Evolutionary conservation across 2,888 invertebrate genomes (phyloP).

Genomic region (Tipula unca): DNA sequence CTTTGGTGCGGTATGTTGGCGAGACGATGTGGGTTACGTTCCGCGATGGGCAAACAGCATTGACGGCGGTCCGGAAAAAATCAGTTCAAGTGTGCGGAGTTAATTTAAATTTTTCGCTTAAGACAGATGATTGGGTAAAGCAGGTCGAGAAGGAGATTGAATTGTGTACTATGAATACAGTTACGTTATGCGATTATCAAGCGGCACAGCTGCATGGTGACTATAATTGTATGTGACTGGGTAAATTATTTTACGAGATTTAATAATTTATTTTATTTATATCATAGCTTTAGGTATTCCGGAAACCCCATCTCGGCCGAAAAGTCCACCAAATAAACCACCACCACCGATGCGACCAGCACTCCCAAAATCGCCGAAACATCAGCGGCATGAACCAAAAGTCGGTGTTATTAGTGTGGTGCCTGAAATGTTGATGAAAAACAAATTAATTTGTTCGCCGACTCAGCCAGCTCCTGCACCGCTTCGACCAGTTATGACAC

Average conservation of each 20-base stretch:
- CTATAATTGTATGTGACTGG: slow-evolving; percentile 37
- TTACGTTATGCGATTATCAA: slow-evolving; percentile 53
- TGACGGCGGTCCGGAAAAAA: slow-evolving; percentile 57
- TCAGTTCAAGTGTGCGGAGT: slow-evolving; percentile 55
- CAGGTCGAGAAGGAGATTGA: slow-evolving; percentile 75
- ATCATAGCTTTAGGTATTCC: slow-evolving; percentile 41
- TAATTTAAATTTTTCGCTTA: slow-evolving; percentile 61
- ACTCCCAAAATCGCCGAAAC: slow-evolving; percentile 45
- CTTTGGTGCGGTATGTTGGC: slow-evolving; percentile 82
- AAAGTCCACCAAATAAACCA: slow-evolving; percentile 46
- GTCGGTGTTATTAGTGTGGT: slow-evolving; percentile 48
- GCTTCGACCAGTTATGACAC: background rate
- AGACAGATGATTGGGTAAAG: slow-evolving; percentile 78
- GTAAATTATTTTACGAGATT: background rate
- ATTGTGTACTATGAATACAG: slow-evolving; percentile 75
- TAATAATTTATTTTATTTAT: slow-evolving; percentile 18
- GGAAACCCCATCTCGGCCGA: slow-evolving; percentile 43
- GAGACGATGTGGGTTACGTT: slow-evolving; percentile 89
- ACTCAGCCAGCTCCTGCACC: background rate
- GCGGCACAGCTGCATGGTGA: slow-evolving; percentile 28
- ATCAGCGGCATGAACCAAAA: slow-evolving; percentile 35
- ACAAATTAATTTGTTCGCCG: slow-evolving; percentile 22
- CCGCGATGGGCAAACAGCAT: slow-evolving; percentile 78
- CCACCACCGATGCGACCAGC: slow-evolving; percentile 47
- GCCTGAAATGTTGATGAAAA: slow-evolving; percentile 33